Evolutionary conservation across 2,113 vertebrate genomes (phyloP), one percentile per base, ranked within the genome.

Genomic region (Gymnorhina tibicen): DNA sequence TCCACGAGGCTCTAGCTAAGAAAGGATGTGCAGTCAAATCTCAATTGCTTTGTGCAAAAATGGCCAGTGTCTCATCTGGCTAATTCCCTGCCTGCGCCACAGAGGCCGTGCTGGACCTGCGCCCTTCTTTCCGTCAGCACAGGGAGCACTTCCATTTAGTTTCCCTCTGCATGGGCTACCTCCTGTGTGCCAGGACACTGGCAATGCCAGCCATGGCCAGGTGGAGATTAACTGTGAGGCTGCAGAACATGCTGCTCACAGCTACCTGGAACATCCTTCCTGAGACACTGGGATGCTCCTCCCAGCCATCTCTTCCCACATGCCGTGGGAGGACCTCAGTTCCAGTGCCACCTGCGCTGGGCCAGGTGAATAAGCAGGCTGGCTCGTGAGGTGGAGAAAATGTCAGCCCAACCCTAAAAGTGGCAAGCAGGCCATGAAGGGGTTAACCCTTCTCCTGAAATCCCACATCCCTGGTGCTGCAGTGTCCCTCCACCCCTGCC

Each of bases 311-410:
- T 37, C n/a, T 60, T 85, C 77, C 70, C 1, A 0, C 6, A 1
- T 26, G 27, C 52, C 0, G 0, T 19, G 52, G 79, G 76, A 67
- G 42, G 3, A 58, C 9, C 27, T 58, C 13, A 3, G 46, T 68
- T 60, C 39, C 0, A 0, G 24, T 67, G 52, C 49, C 3, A 2
- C 41, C 55, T 8, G 3, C 0, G 0, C 89, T 53, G 44, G 4
- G 8, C 37, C 53, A 37, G n/a, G 26, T 46, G 63, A 83, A 42
- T 62, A 39, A n/a, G 33, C 26, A 73, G 28, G 8, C 27, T 75
- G 78, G 32, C 19, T 74, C 55, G 33, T 33, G 68, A 67, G 15
- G 42, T 23, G 11, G 27, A 60, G 69, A 81, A 85, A 84, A 85
- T 26, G 44, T 28, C 68, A 78, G 67, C 59, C 33, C 50, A 74